Conservation (phyloP, 2,888 invertebrate species). For the Gymnocheta viridis region DNA sequence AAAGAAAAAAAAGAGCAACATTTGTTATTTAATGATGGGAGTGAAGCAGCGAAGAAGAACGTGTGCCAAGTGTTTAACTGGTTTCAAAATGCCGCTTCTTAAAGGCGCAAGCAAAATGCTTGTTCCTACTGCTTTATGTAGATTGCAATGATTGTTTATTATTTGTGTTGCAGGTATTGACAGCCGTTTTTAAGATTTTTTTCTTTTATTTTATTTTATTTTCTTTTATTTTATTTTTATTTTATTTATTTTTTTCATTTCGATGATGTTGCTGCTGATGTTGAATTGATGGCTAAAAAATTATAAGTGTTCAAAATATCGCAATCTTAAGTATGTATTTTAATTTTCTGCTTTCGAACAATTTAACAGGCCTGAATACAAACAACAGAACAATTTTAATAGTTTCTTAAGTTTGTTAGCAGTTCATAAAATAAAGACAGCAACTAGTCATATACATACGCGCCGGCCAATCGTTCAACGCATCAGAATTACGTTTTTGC, state of each 20-base stretch:
- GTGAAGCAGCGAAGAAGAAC: slow-evolving; percentile 53
- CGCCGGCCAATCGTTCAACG: slow-evolving; percentile 18
- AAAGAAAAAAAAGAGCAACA: background rate
- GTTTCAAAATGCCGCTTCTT: slow-evolving; percentile 64
- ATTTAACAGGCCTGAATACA: slow-evolving; percentile 50
- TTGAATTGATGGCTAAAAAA: slow-evolving; percentile 8
- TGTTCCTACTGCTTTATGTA: slow-evolving; percentile 33
- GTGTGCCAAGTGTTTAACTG: slow-evolving; percentile 76
- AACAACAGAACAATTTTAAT: slow-evolving; percentile 60
- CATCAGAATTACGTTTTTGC: slow-evolving; percentile 38
- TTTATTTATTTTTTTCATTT: background rate
- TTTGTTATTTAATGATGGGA: slow-evolving; percentile 52
- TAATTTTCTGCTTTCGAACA: slow-evolving; percentile 13
- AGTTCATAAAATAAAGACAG: slow-evolving; percentile 52
- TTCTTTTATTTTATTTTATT: too few relatives aligned
- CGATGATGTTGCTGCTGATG: slow-evolving; percentile 11
- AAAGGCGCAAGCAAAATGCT: slow-evolving; percentile 1
- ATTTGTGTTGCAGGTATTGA: slow-evolving; percentile 51
- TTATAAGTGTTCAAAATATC: slow-evolving; percentile 42
- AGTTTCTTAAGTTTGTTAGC: slow-evolving; percentile 58
- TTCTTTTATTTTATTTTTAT: too few relatives aligned
- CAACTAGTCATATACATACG: background rate
- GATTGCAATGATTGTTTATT: slow-evolving; percentile 56
- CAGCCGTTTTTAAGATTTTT: slow-evolving; percentile 4
- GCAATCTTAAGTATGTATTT: slow-evolving; percentile 20